These are phyloP conservation scores for Nasonia longicornis DNA, from an alignment of 1,140 invertebrate genomes.

Conservation along the genomic window DNA sequence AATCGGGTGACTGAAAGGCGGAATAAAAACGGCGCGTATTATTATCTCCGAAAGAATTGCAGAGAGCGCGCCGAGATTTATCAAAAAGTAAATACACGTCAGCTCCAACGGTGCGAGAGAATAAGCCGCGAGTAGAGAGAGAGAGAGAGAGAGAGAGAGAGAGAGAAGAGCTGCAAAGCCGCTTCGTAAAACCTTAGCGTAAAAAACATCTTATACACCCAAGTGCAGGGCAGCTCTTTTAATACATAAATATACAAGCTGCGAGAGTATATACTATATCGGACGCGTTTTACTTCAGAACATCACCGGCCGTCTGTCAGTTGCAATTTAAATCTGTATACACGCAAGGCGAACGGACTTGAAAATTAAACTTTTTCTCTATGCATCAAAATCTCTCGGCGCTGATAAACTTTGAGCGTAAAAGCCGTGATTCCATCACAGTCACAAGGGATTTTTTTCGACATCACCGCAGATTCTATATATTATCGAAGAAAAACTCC, in stretches of 20 bases:
- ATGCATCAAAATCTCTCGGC: too few species aligned
- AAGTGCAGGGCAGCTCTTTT: too few species aligned
- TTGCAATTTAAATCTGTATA: too few species aligned
- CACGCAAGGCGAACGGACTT: too few species aligned
- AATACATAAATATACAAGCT: too few species aligned
- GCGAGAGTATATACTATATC: too few species aligned
- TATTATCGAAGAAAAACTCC: background rate
- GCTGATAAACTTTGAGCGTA: background rate
- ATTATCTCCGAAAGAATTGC: background rate
- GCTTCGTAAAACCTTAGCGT: background rate
- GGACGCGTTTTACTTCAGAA: too few species aligned
- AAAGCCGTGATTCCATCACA: background rate
- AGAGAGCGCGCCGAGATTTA: background rate
- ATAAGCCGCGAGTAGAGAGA: background rate
- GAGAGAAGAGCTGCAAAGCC: background rate
- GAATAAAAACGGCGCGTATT: background rate
- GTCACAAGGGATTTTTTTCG: background rate
- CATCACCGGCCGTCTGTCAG: too few species aligned
- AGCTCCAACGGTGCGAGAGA: background rate
- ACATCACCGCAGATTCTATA: background rate
- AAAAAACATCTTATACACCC: too few species aligned
- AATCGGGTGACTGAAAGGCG: background rate
- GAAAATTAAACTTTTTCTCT: too few species aligned
- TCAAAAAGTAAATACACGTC: constrained; percentile 22
- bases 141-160: background rate